These are phyloP conservation scores for Ophion costatus DNA, from an alignment of 2,888 invertebrate genomes.

Conservation along the genomic window DNA sequence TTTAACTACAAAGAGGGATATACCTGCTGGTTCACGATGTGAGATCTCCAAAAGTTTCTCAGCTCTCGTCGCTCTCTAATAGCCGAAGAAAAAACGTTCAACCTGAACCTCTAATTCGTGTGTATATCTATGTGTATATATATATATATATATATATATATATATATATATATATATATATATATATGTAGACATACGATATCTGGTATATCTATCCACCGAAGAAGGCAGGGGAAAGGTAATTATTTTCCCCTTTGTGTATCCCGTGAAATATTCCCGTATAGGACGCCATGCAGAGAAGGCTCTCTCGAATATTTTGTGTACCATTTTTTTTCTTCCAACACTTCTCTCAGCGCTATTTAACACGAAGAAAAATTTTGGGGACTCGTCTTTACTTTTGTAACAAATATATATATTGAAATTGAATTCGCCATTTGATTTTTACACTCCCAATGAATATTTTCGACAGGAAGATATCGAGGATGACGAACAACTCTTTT, in stretches of 20 bases:
- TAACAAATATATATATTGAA: slow-evolving; percentile 24
- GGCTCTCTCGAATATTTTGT: slow-evolving; percentile 55
- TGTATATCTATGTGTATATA: background rate
- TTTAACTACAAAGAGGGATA: slow-evolving; percentile 46
- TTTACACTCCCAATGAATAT: background rate
- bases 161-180: slow-evolving; percentile 32
- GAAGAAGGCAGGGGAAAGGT: slow-evolving; percentile 71
- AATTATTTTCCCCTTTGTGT: slow-evolving; percentile 80
- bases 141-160: background rate
- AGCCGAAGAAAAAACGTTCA: slow-evolving; percentile 54
- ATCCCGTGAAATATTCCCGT: slow-evolving; percentile 70
- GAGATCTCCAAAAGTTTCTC: slow-evolving; percentile 49
- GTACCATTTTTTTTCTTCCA: slow-evolving; percentile 30
- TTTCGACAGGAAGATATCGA: background rate
- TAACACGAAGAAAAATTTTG: slow-evolving; percentile 26
- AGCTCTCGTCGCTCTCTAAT: slow-evolving; percentile 62
- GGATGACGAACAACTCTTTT: background rate
- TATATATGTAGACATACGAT: slow-evolving; percentile 45
- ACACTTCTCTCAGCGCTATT: slow-evolving; percentile 47
- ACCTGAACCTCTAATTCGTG: slow-evolving; percentile 41
- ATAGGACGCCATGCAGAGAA: slow-evolving; percentile 77
- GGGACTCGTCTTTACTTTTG: slow-evolving; percentile 8
- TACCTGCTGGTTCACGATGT: slow-evolving; percentile 45
- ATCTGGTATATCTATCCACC: slow-evolving; percentile 68
- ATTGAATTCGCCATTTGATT: background rate